Conservation (phyloP, 2,797 vertebrate species). For the Chrysocyon brachyurus region DNA sequence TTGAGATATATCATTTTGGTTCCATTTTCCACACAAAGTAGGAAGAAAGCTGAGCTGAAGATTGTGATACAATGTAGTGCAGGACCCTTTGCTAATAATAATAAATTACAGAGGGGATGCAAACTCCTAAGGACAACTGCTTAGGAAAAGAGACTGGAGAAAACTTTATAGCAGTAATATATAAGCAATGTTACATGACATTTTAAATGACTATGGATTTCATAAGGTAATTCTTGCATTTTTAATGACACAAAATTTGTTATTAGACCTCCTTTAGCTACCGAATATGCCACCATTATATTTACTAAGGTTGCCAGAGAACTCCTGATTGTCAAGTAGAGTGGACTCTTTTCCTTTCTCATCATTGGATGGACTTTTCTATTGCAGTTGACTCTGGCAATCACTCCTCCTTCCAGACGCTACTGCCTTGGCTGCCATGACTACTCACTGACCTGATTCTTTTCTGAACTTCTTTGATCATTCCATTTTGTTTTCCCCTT, state of each 20-base stretch:
- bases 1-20: neutral
- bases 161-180: neutral
- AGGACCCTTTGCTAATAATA: neutral
- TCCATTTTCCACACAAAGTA: neutral
- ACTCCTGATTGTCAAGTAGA: neutral
- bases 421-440: neutral
- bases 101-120: neutral
- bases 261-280: neutral
- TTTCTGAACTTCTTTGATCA: neutral
- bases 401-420: neutral
- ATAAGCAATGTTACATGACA: neutral
- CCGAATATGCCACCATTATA: neutral
- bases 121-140: neutral
- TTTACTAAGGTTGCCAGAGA: neutral
- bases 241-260: neutral
- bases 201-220: conserved; percentile 26
- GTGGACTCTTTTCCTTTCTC: neutral
- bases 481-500: neutral
- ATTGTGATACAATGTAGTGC: neutral
- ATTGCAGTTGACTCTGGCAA: neutral
- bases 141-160: neutral
- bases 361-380: neutral
- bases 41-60: neutral
- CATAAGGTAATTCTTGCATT: neutral
- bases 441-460: neutral